Base-by-base conservation (phyloP, 2,888 invertebrate species). In the Hirtodrosophila alboralis region DNA sequence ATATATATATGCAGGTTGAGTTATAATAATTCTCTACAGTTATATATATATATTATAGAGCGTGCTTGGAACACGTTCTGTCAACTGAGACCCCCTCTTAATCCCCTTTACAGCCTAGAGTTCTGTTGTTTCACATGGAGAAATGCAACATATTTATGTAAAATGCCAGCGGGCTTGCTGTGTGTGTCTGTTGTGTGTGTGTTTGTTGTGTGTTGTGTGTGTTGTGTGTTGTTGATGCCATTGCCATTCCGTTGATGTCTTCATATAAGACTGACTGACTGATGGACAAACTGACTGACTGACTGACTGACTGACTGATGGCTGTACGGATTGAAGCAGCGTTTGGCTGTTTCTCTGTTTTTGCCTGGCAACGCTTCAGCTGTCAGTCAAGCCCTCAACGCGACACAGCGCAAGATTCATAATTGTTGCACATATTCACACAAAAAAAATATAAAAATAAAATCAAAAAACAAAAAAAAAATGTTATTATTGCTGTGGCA, bases 351-450 rank as follows among this genome's bases (percentile, higher is more conserved):
- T 6, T 23, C 8, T 6, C 8, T 23, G 41, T 6, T 14, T 6
- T 21, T 51, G 51, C 34, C 60, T 54, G 69, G 67, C 62, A 75
- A 77, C 70, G 75, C 64, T 71, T 75, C 78, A 67, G 61, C 78
- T 78, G 78, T 74, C 78, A 60, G 58, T 61, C 76, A 76, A 60
- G 52, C 61, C 51, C 54, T 76, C 74, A 70, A 63, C 73, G 71
- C 67, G 75, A 48, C 65, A 53, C 58, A 63, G 61, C 59, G 59
- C 69, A 72, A 70, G 68, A 72, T 78, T 78, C 76, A 79, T 79
- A 81, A 79, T 79, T 79, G 79, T 76, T 62, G 60, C 69, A 48
- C 33, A 58, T 44, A 53, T 45, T 33, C 58, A 28, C 28, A 45
- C 41, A 41, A 12, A 51, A 58, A 30, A 51, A 34, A 45, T 23